Conservation (phyloP, 2,113 vertebrate genomes). For the Hypanus sabinus region DNA sequence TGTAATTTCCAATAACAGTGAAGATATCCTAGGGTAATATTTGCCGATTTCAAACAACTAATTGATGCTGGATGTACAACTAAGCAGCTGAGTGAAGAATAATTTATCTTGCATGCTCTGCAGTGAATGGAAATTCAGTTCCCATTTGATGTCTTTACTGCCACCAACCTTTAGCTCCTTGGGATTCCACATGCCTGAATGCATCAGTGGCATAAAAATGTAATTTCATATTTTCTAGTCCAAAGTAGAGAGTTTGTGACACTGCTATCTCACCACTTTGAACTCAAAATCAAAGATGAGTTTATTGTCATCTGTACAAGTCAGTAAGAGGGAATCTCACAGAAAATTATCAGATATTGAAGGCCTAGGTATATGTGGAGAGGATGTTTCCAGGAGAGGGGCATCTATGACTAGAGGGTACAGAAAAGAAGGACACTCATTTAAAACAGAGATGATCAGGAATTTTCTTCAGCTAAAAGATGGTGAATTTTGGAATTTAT, state of each 20-base stretch:
- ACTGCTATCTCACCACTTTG: neutral
- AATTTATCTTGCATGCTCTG: neutral
- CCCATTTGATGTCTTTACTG: neutral
- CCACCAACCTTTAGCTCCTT: neutral
- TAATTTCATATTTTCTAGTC: neutral
- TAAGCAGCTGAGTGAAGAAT: neutral
- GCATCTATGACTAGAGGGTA: too few species aligned
- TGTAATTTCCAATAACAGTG: neutral
- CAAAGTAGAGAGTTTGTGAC: neutral
- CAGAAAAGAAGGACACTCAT: too few species aligned
- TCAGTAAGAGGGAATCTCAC: too few species aligned
- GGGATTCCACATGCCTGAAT: neutral
- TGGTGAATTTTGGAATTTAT: too few species aligned
- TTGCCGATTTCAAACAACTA: conserved; percentile 10
- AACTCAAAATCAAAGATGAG: too few species aligned
- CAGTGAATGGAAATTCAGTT: neutral
- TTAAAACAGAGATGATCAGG: too few species aligned
- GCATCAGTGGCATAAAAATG: neutral
- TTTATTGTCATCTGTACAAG: too few species aligned
- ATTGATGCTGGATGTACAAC: neutral
- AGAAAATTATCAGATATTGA: too few species aligned
- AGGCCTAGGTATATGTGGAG: too few species aligned
- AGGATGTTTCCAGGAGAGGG: too few species aligned
- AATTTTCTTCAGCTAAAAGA: too few species aligned
- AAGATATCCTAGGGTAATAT: neutral